Base-by-base conservation (phyloP, 2,888 invertebrate genomes). In the Apotomis betuletana region DNA sequence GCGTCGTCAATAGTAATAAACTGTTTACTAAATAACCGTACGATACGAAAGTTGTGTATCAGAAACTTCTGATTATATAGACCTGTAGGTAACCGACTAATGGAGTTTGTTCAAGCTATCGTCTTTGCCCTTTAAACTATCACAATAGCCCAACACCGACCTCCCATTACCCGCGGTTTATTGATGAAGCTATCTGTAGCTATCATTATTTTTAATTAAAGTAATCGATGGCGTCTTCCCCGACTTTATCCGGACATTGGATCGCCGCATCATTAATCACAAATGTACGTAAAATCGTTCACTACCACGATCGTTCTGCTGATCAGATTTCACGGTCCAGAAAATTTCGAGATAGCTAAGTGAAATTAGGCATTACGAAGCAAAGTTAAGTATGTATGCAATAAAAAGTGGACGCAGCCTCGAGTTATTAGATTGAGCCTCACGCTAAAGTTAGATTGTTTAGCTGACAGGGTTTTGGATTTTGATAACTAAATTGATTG, bases 171-270 rank as follows among this genome's bases (percentile, higher is more conserved):
- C 57, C n/a, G 70, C 52, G 64, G 67, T 70, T 73, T 74, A 78
- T 75, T 75, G 75, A 77, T 77, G 75, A 72, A 79, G 69, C 74
- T 75, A 77, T 77, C 78, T 75, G 60, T 65, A 61, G 55, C 70
- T n/a, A 77, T 82, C 80, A 83, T 82, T 84, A 83, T 84, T 84
- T 83, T 84, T 82, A 83, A 84, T 84, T 84, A 83, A 83, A 81
- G 79, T 81, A 83, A 83, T 83, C 81, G 80, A 82, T 80, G 78
- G 73, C 67, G 70, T 74, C 76, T 74, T 75, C 77, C 74, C 63
- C 77, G 78, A 78, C 78, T 77, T 74, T 79, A 79, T 80, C 81
- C 76, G 73, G 77, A 75, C 75, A 71, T 75, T 68, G 76, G 75
- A 75, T 79, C 76, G 74, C 77, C 77, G 75, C 78, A 78, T 77